Conservation (phyloP, 2,797 vertebrate species). For the Adrianichthys oophorus region DNA sequence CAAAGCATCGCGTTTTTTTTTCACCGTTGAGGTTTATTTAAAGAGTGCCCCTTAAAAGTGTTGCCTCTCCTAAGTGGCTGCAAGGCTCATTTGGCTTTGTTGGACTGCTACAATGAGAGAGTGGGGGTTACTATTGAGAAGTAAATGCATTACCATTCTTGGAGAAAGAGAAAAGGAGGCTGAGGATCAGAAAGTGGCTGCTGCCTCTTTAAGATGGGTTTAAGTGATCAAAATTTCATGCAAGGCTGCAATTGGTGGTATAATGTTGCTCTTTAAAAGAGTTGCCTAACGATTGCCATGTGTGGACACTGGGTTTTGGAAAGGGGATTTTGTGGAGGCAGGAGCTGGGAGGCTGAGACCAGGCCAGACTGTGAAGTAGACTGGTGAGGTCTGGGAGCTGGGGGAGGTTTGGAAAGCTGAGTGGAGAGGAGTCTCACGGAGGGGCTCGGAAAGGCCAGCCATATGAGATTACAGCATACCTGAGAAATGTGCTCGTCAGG, state of each 20-base stretch:
- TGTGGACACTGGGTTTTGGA: conserved; percentile 77
- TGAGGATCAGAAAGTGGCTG: conserved; percentile 72
- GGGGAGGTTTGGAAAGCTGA: conserved; percentile 67
- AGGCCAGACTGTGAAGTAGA: conserved; percentile 72
- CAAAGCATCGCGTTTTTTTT: conserved; percentile 54
- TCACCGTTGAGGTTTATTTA: conserved; percentile 62
- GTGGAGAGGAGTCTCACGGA: conserved; percentile 69
- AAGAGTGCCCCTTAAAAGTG: conserved; percentile 71
- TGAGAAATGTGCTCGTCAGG: conserved; percentile 75
- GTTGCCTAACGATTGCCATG: conserved; percentile 77
- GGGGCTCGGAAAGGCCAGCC: conserved; percentile 78
- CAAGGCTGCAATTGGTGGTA: conserved; percentile 73
- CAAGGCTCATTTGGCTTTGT: conserved; percentile 79
- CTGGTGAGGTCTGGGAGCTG: conserved; percentile 69
- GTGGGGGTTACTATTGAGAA: conserved; percentile 60
- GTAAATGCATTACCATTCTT: conserved; percentile 75
- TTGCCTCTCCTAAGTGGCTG: conserved; percentile 73
- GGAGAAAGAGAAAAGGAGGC: conserved; percentile 60
- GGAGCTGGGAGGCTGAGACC: conserved; percentile 66
- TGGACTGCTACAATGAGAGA: conserved; percentile 65
- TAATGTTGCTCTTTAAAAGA: conserved; percentile 77
- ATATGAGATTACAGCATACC: conserved; percentile 82
- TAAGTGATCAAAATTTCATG: conserved; percentile 81
- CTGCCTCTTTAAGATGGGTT: conserved; percentile 81
- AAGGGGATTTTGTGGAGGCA: conserved; percentile 66